Evolutionary conservation across 2,888 invertebrate species (phyloP).

Genomic region (Agrenia bidenticulata): DNA sequence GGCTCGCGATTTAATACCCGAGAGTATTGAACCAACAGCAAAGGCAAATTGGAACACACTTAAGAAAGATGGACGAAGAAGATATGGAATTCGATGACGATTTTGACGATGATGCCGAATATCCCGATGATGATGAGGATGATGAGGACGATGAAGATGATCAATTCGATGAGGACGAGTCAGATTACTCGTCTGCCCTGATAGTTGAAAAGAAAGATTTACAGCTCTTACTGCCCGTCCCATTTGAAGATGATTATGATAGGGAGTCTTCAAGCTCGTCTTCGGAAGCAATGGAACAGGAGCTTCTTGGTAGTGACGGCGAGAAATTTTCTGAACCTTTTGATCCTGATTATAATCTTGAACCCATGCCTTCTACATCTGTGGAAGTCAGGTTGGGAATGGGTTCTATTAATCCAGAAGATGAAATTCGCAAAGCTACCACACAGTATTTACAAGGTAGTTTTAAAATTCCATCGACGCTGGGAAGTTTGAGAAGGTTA

Average conservation of each 20-base stretch:
- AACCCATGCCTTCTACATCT: not conserved
- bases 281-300: not conserved
- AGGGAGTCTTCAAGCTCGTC: not conserved
- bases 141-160: slow-evolving; percentile 17
- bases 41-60: no score
- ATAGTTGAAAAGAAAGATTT: not conserved
- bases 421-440: slow-evolving; percentile 37
- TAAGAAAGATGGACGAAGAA: no score
- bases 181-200: slow-evolving; percentile 1
- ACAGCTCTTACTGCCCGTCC: not conserved
- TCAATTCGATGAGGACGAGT: slow-evolving; percentile 7
- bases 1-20: no score
- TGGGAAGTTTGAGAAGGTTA: no score
- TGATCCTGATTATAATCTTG: not conserved
- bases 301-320: slow-evolving; percentile 5
- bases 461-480: no score
- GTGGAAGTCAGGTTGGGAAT: slow-evolving; percentile 21
- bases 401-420: slow-evolving; percentile 30
- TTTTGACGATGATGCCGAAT: not conserved
- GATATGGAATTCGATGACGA: no score
- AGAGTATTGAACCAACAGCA: no score
- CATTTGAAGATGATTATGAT: slow-evolving; percentile 20
- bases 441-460: slow-evolving; percentile 44
- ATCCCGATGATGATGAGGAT: not conserved
- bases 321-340: not conserved